Evolutionary conservation across 2,113 vertebrate species (phyloP).

Genomic region (Notothenia coriiceps): DNA sequence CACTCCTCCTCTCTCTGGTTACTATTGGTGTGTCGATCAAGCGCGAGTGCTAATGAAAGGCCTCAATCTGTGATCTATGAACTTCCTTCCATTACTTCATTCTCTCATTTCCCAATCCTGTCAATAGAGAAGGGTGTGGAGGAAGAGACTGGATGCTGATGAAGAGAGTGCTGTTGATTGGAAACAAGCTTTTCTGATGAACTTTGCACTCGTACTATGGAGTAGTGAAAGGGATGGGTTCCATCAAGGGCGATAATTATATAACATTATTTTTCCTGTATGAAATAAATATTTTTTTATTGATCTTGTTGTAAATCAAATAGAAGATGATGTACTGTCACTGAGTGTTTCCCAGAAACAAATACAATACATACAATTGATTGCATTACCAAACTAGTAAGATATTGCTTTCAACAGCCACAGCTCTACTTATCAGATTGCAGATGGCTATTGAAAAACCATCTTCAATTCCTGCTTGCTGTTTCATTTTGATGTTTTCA

Average conservation of each 20-base stretch:
- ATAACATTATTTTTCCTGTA: background rate
- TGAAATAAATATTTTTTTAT: background rate
- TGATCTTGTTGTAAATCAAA: background rate
- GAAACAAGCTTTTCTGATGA: conserved; percentile 19
- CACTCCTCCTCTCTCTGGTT: background rate
- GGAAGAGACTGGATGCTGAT: background rate
- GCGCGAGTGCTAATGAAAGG: background rate
- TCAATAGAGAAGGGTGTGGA: background rate
- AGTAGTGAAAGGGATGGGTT: background rate
- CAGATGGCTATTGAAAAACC: background rate
- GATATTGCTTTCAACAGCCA: conserved; percentile 16
- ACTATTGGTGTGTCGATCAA: background rate
- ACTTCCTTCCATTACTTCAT: conserved; percentile 11
- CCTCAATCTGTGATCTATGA: background rate
- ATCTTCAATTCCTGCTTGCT: background rate
- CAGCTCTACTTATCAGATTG: conserved; percentile 5
- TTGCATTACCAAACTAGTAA: background rate
- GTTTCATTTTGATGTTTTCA: background rate
- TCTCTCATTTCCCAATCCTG: conserved; percentile 11
- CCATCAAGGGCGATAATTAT: background rate
- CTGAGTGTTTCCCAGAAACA: background rate
- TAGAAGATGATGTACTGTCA: too few species aligned
- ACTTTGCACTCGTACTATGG: conserved; percentile 1
- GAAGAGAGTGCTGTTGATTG: background rate
- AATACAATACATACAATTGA: background rate